Conservation (phyloP, 2,797 vertebrate genomes). For the Esox lucius region DNA sequence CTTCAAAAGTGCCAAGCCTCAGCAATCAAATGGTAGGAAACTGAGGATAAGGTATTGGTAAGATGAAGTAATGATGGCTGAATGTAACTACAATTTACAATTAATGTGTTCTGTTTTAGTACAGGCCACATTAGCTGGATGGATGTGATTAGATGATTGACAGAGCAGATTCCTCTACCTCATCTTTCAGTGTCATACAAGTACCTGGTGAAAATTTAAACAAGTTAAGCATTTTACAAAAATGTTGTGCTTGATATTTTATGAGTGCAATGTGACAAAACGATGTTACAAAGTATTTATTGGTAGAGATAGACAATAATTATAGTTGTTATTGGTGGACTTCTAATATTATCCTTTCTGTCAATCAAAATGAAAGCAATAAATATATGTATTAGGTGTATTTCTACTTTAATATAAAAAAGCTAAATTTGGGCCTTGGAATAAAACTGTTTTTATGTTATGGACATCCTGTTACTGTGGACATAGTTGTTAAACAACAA, state of each 20-base stretch:
- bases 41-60: background rate
- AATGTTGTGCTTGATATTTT: background rate
- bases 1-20: too few relatives aligned
- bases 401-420: background rate
- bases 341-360: background rate
- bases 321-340: background rate
- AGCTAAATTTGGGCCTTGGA: background rate
- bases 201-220: background rate
- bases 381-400: background rate
- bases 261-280: background rate
- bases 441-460: background rate
- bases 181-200: background rate
- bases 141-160: background rate
- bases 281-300: background rate
- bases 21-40: too few relatives aligned
- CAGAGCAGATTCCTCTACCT: constrained; percentile 16
- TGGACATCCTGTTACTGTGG: background rate
- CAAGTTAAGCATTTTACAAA: background rate
- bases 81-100: background rate
- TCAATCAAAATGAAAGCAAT: background rate
- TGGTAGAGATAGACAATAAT: background rate
- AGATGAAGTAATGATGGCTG: background rate
- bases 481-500: background rate
- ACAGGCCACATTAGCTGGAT: background rate
- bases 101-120: background rate